Evolutionary conservation across 2,113 vertebrate species (phyloP).

Genomic region (Brachyhypopomus gauderio): DNA sequence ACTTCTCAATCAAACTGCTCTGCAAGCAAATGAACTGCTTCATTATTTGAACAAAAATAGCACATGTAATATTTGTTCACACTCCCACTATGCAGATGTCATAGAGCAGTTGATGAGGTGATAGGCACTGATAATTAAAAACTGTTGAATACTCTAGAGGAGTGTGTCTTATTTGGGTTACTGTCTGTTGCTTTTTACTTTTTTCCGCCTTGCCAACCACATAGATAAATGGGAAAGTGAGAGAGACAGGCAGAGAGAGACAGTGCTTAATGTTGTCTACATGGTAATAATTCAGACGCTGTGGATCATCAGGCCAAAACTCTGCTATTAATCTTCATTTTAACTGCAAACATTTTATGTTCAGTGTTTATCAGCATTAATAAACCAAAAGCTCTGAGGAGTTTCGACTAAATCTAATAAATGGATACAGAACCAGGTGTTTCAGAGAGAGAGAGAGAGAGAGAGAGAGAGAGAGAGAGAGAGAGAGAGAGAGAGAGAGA

Average conservation of each 20-base stretch:
- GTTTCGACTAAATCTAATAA: conserved; percentile 62
- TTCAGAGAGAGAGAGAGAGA: conserved; percentile 28
- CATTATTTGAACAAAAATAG: no score
- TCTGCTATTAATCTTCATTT: conserved; percentile 69
- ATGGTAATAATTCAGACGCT: conserved; percentile 45
- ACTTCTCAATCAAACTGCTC: no score
- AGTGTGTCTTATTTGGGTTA: not conserved
- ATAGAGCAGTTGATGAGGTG: no score
- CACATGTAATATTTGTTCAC: no score
- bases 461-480: conserved; percentile 14
- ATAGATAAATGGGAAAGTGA: conserved; percentile 21
- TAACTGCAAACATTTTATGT: conserved; percentile 73
- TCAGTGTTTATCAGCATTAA: conserved; percentile 63
- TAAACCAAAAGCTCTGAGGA: conserved; percentile 61
- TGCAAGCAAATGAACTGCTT: no score
- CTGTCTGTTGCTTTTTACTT: not conserved
- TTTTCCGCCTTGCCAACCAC: conserved; percentile 1
- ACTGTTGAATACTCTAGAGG: no score
- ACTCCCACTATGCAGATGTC: no score
- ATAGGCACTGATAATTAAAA: no score
- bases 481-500: no score
- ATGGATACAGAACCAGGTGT: conserved; percentile 47
- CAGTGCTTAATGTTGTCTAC: conserved; percentile 41
- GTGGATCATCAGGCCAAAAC: conserved; percentile 18
- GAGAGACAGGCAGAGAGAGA: conserved; percentile 49